phyloP scores from a whole-genome alignment of 2,113 vertebrate species.

The Helogale parvula region DNA sequence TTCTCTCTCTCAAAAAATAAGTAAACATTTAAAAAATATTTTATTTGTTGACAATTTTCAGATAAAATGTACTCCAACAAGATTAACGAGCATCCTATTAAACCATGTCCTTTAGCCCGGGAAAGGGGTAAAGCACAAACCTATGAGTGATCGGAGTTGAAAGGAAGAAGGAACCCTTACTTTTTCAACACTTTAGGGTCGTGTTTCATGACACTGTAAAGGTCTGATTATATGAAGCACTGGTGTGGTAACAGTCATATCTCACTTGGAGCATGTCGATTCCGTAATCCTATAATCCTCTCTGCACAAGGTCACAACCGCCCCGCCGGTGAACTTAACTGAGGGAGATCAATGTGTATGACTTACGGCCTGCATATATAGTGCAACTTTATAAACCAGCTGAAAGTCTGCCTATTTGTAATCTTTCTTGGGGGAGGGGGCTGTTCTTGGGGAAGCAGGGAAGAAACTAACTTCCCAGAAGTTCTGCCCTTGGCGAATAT shows the following conservation, averaged over 20 bases:
- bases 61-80: background rate
- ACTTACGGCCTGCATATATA: background rate
- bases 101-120: background rate
- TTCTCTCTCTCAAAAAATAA: too few species aligned
- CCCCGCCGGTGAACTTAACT: accelerated
- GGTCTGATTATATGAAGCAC: too few species aligned
- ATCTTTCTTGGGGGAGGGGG: background rate
- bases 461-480: background rate
- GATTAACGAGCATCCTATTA: background rate
- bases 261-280: background rate
- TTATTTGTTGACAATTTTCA: background rate
- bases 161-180: background rate
- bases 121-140: background rate
- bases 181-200: background rate
- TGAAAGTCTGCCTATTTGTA: background rate
- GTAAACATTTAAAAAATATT: background rate
- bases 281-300: background rate
- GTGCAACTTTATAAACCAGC: background rate
- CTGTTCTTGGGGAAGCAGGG: background rate
- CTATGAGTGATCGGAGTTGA: background rate
- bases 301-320: background rate
- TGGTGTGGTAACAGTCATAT: background rate
- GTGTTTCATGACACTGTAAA: background rate
- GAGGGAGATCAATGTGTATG: too few species aligned
- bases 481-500: too few species aligned